Conservation (phyloP, 2,888 invertebrate species). For the Phragmatobia fuliginosa region DNA sequence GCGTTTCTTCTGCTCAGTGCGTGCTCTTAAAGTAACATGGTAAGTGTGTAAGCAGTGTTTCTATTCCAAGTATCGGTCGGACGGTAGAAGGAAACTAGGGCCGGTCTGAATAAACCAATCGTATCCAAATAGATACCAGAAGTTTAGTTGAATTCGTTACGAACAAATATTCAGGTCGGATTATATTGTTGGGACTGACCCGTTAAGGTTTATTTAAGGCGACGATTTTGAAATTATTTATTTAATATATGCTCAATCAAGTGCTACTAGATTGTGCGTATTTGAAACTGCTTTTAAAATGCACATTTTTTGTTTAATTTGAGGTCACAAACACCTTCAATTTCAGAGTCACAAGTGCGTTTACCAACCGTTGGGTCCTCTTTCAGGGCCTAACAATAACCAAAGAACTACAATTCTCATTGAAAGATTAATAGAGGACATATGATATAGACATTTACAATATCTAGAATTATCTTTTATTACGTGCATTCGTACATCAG, state of each 20-base stretch:
- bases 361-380: too few species aligned
- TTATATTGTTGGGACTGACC: neutral
- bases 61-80: conserved; percentile 55
- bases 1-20: conserved; percentile 41
- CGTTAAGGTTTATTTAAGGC: neutral
- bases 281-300: too few species aligned
- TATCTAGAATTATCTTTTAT: too few species aligned
- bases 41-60: conserved; percentile 53
- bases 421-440: too few species aligned
- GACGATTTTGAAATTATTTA: neutral
- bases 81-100: conserved; percentile 32
- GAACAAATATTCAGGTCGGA: neutral
- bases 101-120: conserved; percentile 45
- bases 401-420: too few species aligned
- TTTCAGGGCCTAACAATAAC: too few species aligned
- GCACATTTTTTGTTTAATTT: too few species aligned
- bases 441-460: too few species aligned
- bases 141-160: conserved; percentile 24
- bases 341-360: neutral
- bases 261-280: neutral
- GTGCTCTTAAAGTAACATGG: conserved; percentile 27
- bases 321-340: neutral
- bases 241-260: neutral
- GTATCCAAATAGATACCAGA: conserved; percentile 44
- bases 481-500: too few species aligned